Base-by-base conservation (phyloP, 2,888 invertebrate genomes). In the Cantharis rustica region DNA sequence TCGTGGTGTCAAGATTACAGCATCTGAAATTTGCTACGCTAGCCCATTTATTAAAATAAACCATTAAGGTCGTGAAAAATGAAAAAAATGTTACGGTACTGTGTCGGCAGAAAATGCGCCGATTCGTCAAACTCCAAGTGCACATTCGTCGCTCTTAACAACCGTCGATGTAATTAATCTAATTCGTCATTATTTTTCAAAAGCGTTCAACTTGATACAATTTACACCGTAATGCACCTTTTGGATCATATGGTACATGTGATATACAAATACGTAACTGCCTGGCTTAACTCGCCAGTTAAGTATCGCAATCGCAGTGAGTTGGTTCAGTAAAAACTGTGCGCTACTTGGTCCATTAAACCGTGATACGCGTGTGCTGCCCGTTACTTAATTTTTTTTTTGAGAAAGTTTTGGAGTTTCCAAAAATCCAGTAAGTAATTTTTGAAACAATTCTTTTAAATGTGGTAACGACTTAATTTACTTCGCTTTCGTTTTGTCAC, bases 211-310 rank as follows among this genome's bases (percentile, higher is more conserved):
- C 47, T 13, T n/a, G 47, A n/a, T 47, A 47, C 47, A 47, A 47
- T 47, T 47, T 47, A 47, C 47, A 47, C 47, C 47, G 47, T 31
- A 47, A 47, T 47, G 47, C 74, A 79, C 74, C 80, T 75, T 75
- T 77, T 75, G 47, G 47, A 47, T 47, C 47, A 47, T 47, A 47
- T 47, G 76, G 78, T 76, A 77, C 74, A 77, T 80, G 77, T 78
- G 75, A 78, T 78, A 78, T 72, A 78, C 77, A 78, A 75, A 78
- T 78, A 77, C 75, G 72, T 75, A 75, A 72, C 72, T 68, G 74
- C 71, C 75, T 70, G 69, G 66, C 75, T 68, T 69, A 72, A 70
- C 64, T 76, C 70, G 77, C 72, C 75, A 78, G 77, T 77, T 61
- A 78, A 75, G 77, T 78, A 75, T 78, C 71, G 77, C 77, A 73